Evolutionary conservation across 2,888 invertebrate species (phyloP), one percentile per base, ranked within the genome.

Genomic region (Cheiracanthium punctorium): DNA sequence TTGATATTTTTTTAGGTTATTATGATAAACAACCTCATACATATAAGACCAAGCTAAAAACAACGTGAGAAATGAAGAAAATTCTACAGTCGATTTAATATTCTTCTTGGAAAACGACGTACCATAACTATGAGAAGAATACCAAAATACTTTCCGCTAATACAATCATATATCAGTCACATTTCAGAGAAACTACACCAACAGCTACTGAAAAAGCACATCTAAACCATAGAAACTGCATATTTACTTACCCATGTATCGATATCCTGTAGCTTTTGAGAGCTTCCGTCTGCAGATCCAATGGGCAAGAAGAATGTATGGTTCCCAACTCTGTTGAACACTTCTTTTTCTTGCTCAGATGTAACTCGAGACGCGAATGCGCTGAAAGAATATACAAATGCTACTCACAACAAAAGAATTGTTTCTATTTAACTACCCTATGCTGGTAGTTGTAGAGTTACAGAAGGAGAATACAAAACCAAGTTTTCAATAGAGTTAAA

Each of bases 221-320:
- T 58, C 58, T 58, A 24, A 58, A 24, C 58, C 5, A 58, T 24
- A 58, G 67, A 5, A 72, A 72, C 33, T 20, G 17, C 20, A 72
- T 14, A 28, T 20, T 20, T 32, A 81, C 81, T 81, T 81, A 87
- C 86, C 86, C 86, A 87, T 32, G 75, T 80, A 73, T 87, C 86
- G 29, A 87, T 81, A 12, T 87, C 86, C 37, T 76, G 70, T 17
- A 81, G 52, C 43, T 86, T 80, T 14, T 33, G n/a, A 1, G 65
- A 71, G 33, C 43, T 37, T 7, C 37, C 75, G 37, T 82, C 79
- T n/a, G 52, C 82, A 28, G 87, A 82, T 77, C 79, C 82, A 48
- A 87, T 69, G 2, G 87, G 87, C 28, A 87, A 29, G 64, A 87
- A 87, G 41, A 79, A 87, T 37, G 87, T 87, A 37, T 87, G 77